These are phyloP conservation scores for Drosophila lacicola DNA, from an alignment of 2,888 invertebrate genomes.

Conservation along the genomic window DNA sequence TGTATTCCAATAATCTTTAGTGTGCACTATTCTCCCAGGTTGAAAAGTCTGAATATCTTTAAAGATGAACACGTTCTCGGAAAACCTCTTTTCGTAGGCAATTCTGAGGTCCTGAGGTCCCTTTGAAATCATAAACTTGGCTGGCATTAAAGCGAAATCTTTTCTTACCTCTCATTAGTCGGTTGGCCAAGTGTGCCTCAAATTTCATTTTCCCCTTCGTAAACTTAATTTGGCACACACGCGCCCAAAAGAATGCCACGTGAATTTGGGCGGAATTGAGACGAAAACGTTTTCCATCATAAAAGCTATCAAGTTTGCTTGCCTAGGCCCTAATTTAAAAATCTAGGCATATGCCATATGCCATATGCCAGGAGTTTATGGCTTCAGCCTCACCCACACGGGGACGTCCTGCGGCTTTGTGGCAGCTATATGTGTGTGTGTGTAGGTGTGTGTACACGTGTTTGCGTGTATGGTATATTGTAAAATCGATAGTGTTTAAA, in stretches of 20 bases:
- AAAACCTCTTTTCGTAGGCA: no score
- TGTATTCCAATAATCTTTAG: background rate
- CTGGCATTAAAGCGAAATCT: background rate
- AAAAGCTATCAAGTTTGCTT: conserved; percentile 27
- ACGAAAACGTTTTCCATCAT: conserved; percentile 19
- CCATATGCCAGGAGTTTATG: conserved; percentile 46
- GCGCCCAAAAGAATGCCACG: conserved; percentile 15
- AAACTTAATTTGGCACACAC: conserved; percentile 19
- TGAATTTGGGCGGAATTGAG: conserved; percentile 24
- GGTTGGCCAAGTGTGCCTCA: conserved; percentile 6
- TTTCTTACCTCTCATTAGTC: conserved; percentile 14
- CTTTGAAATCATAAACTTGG: background rate
- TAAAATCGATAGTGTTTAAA: conserved; percentile 68
- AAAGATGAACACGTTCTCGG: background rate
- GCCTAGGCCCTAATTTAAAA: conserved; percentile 55
- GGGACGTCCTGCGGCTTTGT: conserved; percentile 52
- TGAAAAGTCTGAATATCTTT: background rate
- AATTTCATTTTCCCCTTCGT: conserved; percentile 10
- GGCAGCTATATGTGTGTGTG: conserved; percentile 25
- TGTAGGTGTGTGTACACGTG: conserved; percentile 7
- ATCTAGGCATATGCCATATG: conserved; percentile 58
- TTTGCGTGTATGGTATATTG: conserved; percentile 33
- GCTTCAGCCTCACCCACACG: conserved; percentile 48
- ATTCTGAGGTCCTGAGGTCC: no score
- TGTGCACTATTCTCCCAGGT: background rate